These are phyloP conservation scores for Cyclura pinguis DNA, from an alignment of 2,797 vertebrate genomes.

Conservation along the genomic window DNA sequence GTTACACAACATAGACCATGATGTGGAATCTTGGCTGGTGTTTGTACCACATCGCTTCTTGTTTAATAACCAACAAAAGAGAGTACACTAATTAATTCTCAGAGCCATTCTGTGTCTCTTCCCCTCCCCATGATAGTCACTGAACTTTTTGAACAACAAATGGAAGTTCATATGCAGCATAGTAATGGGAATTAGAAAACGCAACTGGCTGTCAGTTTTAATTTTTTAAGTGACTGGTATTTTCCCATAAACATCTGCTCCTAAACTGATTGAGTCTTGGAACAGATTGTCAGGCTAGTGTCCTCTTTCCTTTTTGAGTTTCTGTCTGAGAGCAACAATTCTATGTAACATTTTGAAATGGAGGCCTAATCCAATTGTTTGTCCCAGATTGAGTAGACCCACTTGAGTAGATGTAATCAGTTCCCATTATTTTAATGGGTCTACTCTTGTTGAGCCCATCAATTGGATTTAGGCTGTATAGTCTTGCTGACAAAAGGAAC, in stretches of 20 bases:
- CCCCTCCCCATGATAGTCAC: neutral
- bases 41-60: too few species aligned
- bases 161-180: slow-evolving; percentile 44
- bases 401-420: too few species aligned
- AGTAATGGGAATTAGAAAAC: slow-evolving; percentile 64
- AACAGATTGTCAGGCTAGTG: slow-evolving; percentile 50
- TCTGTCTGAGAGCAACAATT: slow-evolving; percentile 50
- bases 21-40: too few species aligned
- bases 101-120: slow-evolving; percentile 13
- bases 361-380: neutral
- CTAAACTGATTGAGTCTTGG: slow-evolving; percentile 54
- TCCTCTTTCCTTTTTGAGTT: slow-evolving; percentile 57
- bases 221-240: slow-evolving; percentile 65
- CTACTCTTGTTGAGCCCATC: too few species aligned
- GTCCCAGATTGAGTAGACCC: too few species aligned
- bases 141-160: slow-evolving; percentile 43
- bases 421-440: too few species aligned
- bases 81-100: neutral
- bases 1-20: too few species aligned
- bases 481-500: slow-evolving; percentile 30
- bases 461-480: neutral
- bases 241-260: slow-evolving; percentile 62
- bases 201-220: slow-evolving; percentile 61
- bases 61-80: slow-evolving; percentile 22
- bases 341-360: neutral